Conservation (phyloP, 2,888 invertebrate species). For the Gnatocerus cornutus region DNA sequence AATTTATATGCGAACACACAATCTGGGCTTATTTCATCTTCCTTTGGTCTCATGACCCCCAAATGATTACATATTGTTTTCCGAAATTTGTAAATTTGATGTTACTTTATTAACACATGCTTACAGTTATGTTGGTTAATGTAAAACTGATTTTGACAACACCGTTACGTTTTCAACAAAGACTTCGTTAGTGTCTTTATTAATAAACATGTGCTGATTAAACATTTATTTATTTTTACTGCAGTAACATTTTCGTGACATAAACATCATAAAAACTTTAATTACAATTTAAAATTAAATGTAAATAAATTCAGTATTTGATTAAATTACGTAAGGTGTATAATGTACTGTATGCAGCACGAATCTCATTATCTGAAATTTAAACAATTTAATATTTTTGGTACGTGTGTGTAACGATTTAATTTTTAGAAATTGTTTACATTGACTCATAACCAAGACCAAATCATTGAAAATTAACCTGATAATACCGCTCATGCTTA, state of each 20-base stretch:
- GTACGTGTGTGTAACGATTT: no score
- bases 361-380: not conserved
- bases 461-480: no score
- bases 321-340: conserved; percentile 1
- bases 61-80: not conserved
- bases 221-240: conserved; percentile 1
- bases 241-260: conserved; percentile 1
- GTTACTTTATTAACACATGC: not conserved
- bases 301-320: not conserved
- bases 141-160: not conserved
- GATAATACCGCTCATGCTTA: no score
- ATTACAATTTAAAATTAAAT: conserved; percentile 5
- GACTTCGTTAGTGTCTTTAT: conserved; percentile 14
- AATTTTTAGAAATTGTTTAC: no score
- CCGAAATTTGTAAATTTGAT: not conserved
- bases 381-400: no score
- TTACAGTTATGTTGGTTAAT: conserved; percentile 17
- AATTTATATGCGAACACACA: no score
- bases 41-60: no score
- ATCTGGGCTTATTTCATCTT: no score
- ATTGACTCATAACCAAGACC: no score
- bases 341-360: not conserved
- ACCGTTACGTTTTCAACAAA: conserved; percentile 34
- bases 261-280: not conserved
- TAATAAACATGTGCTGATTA: conserved; percentile 9